Percentiles rank a stretch among this genome's conserved stretches.
Conservation (phyloP, 1,140 invertebrate genomes). For the Planococcus citri region DNA sequence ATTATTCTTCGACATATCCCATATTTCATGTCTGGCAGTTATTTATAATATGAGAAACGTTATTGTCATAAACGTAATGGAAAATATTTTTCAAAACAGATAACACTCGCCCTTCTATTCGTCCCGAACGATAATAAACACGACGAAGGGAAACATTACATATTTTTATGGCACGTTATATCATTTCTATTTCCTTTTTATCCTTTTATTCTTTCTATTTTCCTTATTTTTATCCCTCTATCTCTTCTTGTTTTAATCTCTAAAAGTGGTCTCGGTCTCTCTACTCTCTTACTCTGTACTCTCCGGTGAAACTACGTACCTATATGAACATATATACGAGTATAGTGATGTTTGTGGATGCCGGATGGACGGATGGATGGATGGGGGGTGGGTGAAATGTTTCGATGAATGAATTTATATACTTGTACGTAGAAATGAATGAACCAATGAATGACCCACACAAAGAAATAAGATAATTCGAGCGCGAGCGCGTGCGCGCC, state of each 20-base stretch:
- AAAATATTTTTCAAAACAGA: constrained; percentile 16
- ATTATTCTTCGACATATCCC: constrained; percentile 18
- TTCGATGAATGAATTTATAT: no score
- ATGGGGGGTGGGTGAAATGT: no score
- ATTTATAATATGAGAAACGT: constrained; percentile 18
- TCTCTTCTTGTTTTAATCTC: constrained; percentile 11
- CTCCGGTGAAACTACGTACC: no score
- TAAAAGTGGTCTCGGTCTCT: not conserved
- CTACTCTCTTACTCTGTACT: not conserved
- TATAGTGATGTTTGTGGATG: no score
- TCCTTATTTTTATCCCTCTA: constrained; percentile 21
- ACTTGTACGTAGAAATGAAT: no score
- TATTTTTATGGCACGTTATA: constrained; percentile 21
- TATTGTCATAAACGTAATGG: constrained; percentile 19
- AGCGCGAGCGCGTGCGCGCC: no score
- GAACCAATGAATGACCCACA: no score
- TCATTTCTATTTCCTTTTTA: constrained; percentile 23
- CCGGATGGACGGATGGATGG: no score
- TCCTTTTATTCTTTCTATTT: constrained; percentile 24
- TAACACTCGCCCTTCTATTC: constrained; percentile 14
- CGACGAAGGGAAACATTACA: constrained; percentile 23
- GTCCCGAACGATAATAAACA: constrained; percentile 18
- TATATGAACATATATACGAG: no score
- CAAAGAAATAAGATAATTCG: no score
- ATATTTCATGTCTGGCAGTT: constrained; percentile 12